phyloP scores from a whole-genome alignment of 2,797 vertebrate genomes.

The Intellagama lesueurii region DNA sequence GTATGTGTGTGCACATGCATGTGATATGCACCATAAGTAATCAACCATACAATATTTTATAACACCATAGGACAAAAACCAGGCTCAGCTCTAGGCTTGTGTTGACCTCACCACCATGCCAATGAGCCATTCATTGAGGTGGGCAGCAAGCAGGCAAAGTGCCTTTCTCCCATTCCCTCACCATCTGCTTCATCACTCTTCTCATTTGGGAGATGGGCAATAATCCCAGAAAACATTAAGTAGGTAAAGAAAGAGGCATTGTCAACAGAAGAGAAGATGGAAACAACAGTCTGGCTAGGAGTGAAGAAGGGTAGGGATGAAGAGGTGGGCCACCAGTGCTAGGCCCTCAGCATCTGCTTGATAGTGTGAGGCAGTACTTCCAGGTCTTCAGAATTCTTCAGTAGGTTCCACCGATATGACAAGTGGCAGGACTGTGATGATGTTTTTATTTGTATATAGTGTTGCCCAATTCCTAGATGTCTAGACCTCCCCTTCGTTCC shows the following conservation, averaged over 20 bases:
- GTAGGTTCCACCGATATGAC: not conserved
- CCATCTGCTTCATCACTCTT: not conserved
- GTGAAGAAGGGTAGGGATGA: no score
- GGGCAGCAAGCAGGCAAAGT: not conserved
- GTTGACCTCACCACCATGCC: not conserved
- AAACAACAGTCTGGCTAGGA: not conserved
- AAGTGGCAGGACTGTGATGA: not conserved
- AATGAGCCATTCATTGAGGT: not conserved
- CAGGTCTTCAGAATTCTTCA: not conserved
- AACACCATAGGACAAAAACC: not conserved
- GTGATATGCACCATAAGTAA: not conserved
- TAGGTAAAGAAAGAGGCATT: not conserved
- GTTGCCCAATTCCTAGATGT: not conserved
- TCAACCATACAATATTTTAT: not conserved
- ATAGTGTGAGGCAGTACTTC: not conserved
- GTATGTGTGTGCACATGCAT: not conserved
- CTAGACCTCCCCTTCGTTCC: not conserved
- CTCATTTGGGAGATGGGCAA: not conserved
- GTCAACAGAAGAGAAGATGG: not conserved
- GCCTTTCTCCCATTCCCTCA: no score
- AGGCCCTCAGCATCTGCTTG: no score
- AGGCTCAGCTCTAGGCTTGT: not conserved
- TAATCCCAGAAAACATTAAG: not conserved
- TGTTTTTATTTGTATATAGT: not conserved
- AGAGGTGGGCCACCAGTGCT: no score